Evolutionary conservation across 1,140 invertebrate species (phyloP), one percentile per base, ranked within the genome.

Genomic region (Pentalonia nigronervosa): DNA sequence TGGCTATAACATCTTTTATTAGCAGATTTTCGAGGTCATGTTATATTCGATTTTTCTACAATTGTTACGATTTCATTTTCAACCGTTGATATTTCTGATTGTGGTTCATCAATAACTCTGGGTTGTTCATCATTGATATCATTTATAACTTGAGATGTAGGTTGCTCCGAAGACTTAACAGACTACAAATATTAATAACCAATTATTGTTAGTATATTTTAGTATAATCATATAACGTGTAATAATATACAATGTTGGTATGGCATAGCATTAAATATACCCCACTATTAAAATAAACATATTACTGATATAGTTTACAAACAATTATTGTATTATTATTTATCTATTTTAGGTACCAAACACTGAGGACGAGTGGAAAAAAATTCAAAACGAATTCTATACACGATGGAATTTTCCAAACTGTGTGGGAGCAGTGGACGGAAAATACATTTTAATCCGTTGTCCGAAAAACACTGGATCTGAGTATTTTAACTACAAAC

Each of bases 401-500:
- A 95, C 23, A 94, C 11, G 76, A 36, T 81, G 76, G 76, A 81
- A 81, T 81, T 36, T 81, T 36, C 76, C 76, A 36, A 81, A 95
- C 86, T 96, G 95, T n/a, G n/a, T 95, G 50, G 95, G 95, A 56
- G 95, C 95, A 9, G 94, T 96, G 14, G 95, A 96, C 94, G 95
- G 95, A n/a, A 96, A 96, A 94, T 95, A 96, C 94, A 94, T 25
- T 56, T 56, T 56, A 56, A 56, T 56, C 23, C 23, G 94, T 93
- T 89, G 93, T 90, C 95, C 95, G 67, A 94, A 94, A 86, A 94
- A 95, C 87, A 94, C 94, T 94, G 95, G 95, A 93, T 95, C 95
- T 14, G 92, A 94, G 30, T 96, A 95, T 94, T 96, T 95, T 94
- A 96, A 96, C 94, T 96, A 96, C 94, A 96, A 96, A 94, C 94